Evolutionary conservation across 2,797 vertebrate species (phyloP), one percentile per base, ranked within the genome.

Genomic region (Phaenicophaeus curvirostris): DNA sequence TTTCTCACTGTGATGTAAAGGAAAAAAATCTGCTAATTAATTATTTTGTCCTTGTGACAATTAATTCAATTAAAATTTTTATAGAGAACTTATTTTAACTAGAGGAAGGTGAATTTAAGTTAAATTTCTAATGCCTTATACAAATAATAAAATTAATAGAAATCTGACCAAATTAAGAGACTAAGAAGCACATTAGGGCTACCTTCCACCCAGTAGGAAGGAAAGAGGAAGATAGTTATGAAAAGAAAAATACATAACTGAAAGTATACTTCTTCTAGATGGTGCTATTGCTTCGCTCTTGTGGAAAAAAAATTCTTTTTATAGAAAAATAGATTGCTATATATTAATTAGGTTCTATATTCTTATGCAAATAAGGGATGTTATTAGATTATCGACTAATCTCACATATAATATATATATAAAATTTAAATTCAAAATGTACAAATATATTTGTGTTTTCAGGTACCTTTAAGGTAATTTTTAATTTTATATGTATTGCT

Each of bases 211-310:
- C 20, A 25, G 9, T 15, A 69, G 13, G 28, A 87, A 85, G 3
- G 35, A 57, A 18, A 23, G 14, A 80, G 7, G 21, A 74, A 42
- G 18, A 30, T 9, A 48, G 5, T 16, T 42, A 42, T n/a, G 28
- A 59, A 87, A 78, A 42, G 17, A 54, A 11, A 61, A 77, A 71
- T 6, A 80, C 6, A 46, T 46, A 85, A 61, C 41, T 65, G 50
- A 91, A 94, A 58, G 24, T 62, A 44, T 78, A 35, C 11, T 92
- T 92, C 94, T 96, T 96, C 89, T 96, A 96, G 94, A 92, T 95
- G 93, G 95, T 96, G 95, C 93, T 96, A 74, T 95, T 96, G 93
- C 89, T 96, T 93, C 10, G 69, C 6, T 74, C 44, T 85, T 85
- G 41, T 67, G 24, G 18, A 15, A 30, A 59, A 88, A 39, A 93